Evolutionary conservation across 2,113 vertebrate species (phyloP).

Genomic region (Bubo blakistoni): DNA sequence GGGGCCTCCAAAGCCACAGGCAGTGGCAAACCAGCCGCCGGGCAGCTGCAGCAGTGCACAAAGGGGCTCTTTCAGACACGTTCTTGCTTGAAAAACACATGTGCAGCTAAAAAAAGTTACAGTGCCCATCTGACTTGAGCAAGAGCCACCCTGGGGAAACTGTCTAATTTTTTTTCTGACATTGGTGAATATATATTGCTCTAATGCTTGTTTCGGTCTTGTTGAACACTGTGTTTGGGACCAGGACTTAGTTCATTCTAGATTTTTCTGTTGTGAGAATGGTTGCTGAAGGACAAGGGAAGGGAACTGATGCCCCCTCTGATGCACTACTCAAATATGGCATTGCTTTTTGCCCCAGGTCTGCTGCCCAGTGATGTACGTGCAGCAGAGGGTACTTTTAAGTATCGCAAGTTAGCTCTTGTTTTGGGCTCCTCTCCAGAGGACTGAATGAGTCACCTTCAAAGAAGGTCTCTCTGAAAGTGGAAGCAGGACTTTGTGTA

Average conservation of each 20-base stretch:
- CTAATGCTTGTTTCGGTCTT: neutral
- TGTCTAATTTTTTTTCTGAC: neutral
- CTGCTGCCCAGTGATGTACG: neutral
- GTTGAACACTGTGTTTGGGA: neutral
- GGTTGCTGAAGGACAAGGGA: neutral
- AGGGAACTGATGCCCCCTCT: neutral
- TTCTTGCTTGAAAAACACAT: constrained; percentile 27
- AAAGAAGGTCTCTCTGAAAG: neutral
- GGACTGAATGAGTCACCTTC: constrained; percentile 27
- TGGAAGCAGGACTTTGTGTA: neutral
- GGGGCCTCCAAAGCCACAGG: constrained; percentile 42
- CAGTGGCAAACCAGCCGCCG: neutral
- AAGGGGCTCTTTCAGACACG: constrained; percentile 36
- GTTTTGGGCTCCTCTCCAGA: constrained; percentile 15
- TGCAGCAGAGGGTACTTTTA: neutral
- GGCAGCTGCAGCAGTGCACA: constrained; percentile 48
- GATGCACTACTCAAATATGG: accelerated
- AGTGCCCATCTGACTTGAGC: constrained; percentile 37
- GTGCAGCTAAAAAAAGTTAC: constrained; percentile 20
- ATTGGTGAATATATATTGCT: neutral
- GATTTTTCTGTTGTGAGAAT: neutral
- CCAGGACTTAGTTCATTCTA: neutral
- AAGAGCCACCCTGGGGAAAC: neutral
- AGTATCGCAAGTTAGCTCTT: neutral
- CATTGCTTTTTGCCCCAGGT: neutral